These are phyloP conservation scores for Athene cunicularia DNA, from an alignment of 2,113 vertebrate genomes.

Conservation along the genomic window DNA sequence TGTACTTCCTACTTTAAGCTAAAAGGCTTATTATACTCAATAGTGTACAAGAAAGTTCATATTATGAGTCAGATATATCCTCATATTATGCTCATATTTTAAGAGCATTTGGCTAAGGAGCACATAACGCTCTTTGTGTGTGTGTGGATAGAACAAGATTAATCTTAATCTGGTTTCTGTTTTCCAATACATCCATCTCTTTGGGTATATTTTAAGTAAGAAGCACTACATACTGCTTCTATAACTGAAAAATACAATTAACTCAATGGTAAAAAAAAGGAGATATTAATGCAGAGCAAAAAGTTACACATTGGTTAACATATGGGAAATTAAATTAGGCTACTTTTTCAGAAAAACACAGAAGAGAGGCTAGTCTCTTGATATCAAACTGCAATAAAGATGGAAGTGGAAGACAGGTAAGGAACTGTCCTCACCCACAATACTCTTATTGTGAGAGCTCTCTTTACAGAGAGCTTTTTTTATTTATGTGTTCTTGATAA, in stretches of 20 bases:
- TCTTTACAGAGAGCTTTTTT: background rate
- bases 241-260: background rate
- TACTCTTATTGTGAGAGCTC: background rate
- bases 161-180: slow-evolving; percentile 42
- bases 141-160: background rate
- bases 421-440: background rate
- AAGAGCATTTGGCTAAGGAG: background rate
- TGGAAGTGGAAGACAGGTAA: background rate
- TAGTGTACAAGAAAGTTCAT: background rate
- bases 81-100: background rate
- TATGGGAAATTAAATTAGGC: background rate
- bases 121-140: background rate
- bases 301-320: background rate
- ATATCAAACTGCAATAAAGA: background rate
- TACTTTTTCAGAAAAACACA: background rate
- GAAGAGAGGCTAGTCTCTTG: background rate
- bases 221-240: background rate
- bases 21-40: background rate
- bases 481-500: background rate
- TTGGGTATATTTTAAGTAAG: background rate
- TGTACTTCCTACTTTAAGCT: background rate
- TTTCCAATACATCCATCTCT: slow-evolving; percentile 23
- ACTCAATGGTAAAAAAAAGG: background rate
- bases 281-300: background rate
- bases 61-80: background rate